Conservation (phyloP, 2,113 vertebrate genomes). For the Anhinga rufa region DNA sequence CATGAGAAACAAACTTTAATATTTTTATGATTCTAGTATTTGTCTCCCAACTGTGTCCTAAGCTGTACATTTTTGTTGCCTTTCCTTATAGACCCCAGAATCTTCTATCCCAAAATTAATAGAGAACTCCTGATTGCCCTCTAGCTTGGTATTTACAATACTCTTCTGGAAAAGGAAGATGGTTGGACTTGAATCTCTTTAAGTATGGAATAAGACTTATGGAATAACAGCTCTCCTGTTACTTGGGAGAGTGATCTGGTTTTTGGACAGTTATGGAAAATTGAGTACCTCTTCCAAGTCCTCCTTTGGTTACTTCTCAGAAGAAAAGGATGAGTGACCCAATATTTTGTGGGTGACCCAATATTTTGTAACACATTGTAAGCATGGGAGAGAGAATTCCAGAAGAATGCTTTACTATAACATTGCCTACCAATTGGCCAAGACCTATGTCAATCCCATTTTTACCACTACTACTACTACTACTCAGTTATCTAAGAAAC, state of each 20-base stretch:
- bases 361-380: background rate
- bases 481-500: background rate
- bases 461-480: background rate
- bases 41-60: background rate
- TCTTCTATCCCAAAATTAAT: background rate
- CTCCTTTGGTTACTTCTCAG: background rate
- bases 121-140: background rate
- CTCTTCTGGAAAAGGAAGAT: background rate
- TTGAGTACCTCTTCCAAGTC: background rate
- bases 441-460: background rate
- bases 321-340: background rate
- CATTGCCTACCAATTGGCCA: background rate
- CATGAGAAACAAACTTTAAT: background rate
- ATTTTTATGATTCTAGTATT: background rate
- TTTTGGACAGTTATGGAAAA: background rate
- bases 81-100: background rate
- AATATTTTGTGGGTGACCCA: background rate
- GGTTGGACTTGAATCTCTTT: background rate
- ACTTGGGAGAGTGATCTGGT: background rate
- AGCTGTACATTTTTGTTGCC: background rate
- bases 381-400: background rate
- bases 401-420: background rate
- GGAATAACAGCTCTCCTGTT: background rate
- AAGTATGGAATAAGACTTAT: background rate
- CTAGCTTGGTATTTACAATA: background rate